These are phyloP conservation scores for Pelosia muscerda DNA, from an alignment of 2,888 invertebrate genomes.

Conservation along the genomic window DNA sequence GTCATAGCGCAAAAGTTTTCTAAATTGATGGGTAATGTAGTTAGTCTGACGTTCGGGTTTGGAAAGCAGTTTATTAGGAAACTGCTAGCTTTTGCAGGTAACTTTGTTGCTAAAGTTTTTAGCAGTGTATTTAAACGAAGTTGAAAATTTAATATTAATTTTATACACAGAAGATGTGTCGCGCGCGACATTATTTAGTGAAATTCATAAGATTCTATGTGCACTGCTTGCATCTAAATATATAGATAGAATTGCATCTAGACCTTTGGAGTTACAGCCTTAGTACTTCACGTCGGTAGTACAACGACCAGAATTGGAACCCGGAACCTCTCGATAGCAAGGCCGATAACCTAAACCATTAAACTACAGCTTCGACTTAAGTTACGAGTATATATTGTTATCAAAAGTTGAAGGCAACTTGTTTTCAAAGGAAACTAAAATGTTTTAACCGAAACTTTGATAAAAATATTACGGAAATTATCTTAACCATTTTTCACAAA, in stretches of 20 bases:
- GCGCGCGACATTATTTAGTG: no score
- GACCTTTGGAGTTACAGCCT: no score
- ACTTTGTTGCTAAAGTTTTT: not conserved
- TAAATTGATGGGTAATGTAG: slow-evolving; percentile 30
- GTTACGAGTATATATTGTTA: not conserved
- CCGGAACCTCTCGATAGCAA: not conserved
- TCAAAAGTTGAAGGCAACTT: not conserved
- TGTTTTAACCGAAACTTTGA: not conserved
- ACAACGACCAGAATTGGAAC: not conserved
- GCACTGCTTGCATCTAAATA: no score
- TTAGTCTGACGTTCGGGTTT: slow-evolving; percentile 21
- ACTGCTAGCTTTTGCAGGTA: slow-evolving; percentile 7
- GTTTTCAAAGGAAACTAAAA: not conserved
- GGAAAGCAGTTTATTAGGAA: slow-evolving; percentile 21
- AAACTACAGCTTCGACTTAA: no score
- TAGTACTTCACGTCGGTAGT: no score
- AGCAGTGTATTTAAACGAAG: not conserved
- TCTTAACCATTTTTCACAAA: slow-evolving; percentile 60
- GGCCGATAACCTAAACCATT: no score
- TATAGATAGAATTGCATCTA: no score
- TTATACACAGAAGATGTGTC: no score
- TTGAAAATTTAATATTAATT: no score
- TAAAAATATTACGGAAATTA: slow-evolving; percentile 41
- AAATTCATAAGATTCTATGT: no score
- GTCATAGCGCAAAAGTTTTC: slow-evolving; percentile 38